These are phyloP conservation scores for Aurelia sp. DNA, from an alignment of 30 jellyfish, hydroid and myxozoan species.

Conservation along the genomic window DNA sequence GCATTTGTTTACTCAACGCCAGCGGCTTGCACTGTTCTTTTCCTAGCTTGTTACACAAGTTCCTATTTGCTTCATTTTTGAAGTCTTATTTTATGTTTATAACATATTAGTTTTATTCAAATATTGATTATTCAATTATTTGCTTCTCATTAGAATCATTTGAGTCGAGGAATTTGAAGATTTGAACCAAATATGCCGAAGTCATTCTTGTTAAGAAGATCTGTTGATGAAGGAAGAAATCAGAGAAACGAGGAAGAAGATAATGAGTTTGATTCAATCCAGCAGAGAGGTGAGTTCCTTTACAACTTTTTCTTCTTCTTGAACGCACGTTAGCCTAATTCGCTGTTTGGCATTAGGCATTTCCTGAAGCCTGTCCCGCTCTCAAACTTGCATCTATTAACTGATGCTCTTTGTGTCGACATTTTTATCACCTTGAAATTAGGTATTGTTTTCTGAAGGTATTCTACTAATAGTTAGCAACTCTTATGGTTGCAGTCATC, in stretches of 20 bases:
- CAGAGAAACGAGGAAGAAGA: conserved; percentile 23
- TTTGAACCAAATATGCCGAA: conserved; percentile 73
- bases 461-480: too few species aligned
- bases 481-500: too few species aligned
- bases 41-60: conserved; percentile 55
- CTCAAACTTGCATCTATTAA: too few species aligned
- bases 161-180: conserved; percentile 1
- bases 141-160: not conserved
- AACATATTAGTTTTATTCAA: conserved; percentile 27
- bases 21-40: conserved; percentile 64
- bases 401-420: too few species aligned
- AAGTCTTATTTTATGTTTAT: conserved; percentile 46
- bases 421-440: too few species aligned
- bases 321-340: too few species aligned
- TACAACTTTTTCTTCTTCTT: not conserved
- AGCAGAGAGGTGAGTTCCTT: conserved; percentile 21
- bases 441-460: too few species aligned
- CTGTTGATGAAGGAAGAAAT: conserved; percentile 32
- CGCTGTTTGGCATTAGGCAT: too few species aligned
- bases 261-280: not conserved
- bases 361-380: too few species aligned
- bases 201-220: conserved; percentile 77
- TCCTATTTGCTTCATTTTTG: conserved; percentile 15
- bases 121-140: not conserved
- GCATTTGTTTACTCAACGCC: conserved; percentile 46